Base-by-base conservation (phyloP, 2,113 vertebrate species). In the Petrocephalus microphthalmus region DNA sequence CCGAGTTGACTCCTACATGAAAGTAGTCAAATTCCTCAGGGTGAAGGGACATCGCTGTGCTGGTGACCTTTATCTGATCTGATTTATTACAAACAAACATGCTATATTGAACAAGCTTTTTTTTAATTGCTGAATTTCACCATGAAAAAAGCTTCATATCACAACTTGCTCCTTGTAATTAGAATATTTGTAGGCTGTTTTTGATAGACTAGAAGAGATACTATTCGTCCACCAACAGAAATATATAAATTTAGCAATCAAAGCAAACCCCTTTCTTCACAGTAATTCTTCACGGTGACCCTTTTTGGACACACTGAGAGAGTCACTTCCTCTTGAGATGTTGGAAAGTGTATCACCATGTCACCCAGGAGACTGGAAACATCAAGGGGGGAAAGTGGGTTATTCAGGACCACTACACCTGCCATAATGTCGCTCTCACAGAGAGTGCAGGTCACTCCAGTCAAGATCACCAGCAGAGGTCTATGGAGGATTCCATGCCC, bases 21-120 rank as follows among this genome's bases (percentile, higher is more conserved):
- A 97, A 97, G 93, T 95, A 94, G 91, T 97, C 97, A 94, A 99
- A 99, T 93, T 99, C 98, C 5, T 97, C 95, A 5, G 96, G 95
- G 88, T 93, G 94, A 89, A 99, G 92, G 51, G 94, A 94, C 93
- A 98, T 95, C 93, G 98, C 96, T 2, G 97, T 98, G 89, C 93
- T 90, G 94, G 96, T 95, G 57, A 89, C 92, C 93, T 94, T 97
- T 86, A 93, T 92, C 89, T 93, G 92, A 90, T 95, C 98, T 99
- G 94, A n/a, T 84, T 89, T 81, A 85, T 86, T 90, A 90, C 29
- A 60, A 64, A 84, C 22, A 84, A 54, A 54, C n/a, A 22, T 8
- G 29, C 64, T 78, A 20, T 54, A 33, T n/a, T 19, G n/a, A 52
- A 25, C 10, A 15, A 7, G n/a, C 84, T 49, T 25, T 11, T 51